Conservation (phyloP, 1,140 invertebrate genomes). For the Gonioctena quinquepunctata region DNA sequence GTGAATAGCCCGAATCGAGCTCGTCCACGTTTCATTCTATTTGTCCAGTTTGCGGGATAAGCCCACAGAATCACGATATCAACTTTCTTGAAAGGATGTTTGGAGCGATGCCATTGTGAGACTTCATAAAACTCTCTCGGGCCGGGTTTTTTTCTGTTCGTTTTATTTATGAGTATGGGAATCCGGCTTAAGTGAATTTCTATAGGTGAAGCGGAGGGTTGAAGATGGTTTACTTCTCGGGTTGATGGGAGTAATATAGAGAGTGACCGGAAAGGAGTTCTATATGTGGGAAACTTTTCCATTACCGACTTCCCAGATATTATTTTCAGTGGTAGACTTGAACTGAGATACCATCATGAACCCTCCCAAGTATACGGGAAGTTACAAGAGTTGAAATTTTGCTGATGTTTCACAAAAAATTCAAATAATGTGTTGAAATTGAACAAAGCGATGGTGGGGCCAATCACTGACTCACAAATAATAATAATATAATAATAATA, state of each 20-base stretch:
- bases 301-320: too few relatives aligned
- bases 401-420: too few relatives aligned
- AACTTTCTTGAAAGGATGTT: slow-evolving; percentile 36
- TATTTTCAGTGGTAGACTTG: too few relatives aligned
- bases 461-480: too few relatives aligned
- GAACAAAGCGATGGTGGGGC: too few relatives aligned
- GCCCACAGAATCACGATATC: slow-evolving; percentile 38
- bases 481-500: too few relatives aligned
- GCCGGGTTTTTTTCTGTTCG: slow-evolving; percentile 2
- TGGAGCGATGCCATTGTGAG: slow-evolving; percentile 12
- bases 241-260: background rate
- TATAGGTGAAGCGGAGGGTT: background rate
- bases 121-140: slow-evolving; percentile 26
- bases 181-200: slow-evolving; percentile 3
- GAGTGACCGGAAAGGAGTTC: too few relatives aligned
- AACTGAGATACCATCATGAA: too few relatives aligned
- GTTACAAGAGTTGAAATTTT: too few relatives aligned
- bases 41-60: slow-evolving; percentile 33
- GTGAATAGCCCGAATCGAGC: slow-evolving; percentile 23
- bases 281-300: too few relatives aligned
- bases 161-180: slow-evolving; percentile 29
- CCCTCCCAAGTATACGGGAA: too few relatives aligned
- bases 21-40: slow-evolving; percentile 31
- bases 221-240: background rate
- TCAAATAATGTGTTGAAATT: too few relatives aligned